Base-by-base conservation (phyloP, 2,888 invertebrate species). In the Ochropleura leucogaster region DNA sequence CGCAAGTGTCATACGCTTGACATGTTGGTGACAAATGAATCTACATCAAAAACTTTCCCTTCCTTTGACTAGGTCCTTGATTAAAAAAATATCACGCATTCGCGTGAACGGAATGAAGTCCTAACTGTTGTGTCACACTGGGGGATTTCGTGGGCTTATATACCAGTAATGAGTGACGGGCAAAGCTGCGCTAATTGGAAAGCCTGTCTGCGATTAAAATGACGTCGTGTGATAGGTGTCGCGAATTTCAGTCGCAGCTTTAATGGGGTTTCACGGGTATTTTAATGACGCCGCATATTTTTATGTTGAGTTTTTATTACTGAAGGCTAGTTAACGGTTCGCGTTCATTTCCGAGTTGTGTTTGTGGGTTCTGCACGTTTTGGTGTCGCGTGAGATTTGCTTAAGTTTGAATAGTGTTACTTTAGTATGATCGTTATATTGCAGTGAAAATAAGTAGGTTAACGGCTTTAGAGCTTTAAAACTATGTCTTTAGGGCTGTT, bases 131-230 rank as follows among this genome's bases (percentile, higher is more conserved):
- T 87, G 73, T 79, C 74, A 86, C 74, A 80, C 79, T 82, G 77
- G 84, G 79, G 83, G 74, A 84, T 79, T 82, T 87, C 80, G 84
- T 85, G 83, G 78, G 88, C 80, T 88, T 88, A 87, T 88, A 87
- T 81, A 68, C 66, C 79, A 72, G 84, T 86, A 88, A 87, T 88
- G 87, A 88, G 88, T 86, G 87, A 85, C 78, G 79, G 70, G 79
- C 77, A 85, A 87, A 87, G 81, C 80, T 60, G 44, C 83, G 83
- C 85, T 88, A 88, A 88, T 89, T 88, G 88, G 89, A 84, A 87
- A 82, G 84, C 85, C 77, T 84, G 89, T 86, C 88, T 88, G 82
- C 85, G 79, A 85, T 86, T 79, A 83, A 84, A 87, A 86, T 83
- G 81, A 86, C 82, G 78, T 80, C 77, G 86, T 87, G 87, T 86